phyloP scores from a whole-genome alignment of 2,797 vertebrate species.

The Eremophila alpestris region DNA sequence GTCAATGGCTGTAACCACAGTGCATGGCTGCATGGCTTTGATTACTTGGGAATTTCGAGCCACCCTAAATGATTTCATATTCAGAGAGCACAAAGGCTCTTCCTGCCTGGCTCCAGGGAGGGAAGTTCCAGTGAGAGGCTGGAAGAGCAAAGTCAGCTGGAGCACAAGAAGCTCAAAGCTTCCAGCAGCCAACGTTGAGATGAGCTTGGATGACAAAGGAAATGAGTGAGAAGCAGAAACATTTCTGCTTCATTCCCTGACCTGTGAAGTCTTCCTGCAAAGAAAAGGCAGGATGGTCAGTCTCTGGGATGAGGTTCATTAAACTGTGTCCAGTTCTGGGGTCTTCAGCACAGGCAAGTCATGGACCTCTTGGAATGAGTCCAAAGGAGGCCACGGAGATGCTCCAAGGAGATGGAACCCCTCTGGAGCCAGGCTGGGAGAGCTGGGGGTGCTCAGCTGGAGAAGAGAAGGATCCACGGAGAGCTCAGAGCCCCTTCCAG shows the following conservation, averaged over 20 bases:
- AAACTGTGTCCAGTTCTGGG: background rate
- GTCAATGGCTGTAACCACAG: background rate
- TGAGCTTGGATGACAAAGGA: background rate
- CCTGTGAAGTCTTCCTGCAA: background rate
- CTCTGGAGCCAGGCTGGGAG: background rate
- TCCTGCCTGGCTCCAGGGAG: background rate
- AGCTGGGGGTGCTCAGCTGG: background rate
- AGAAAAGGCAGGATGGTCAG: background rate
- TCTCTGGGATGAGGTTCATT: background rate
- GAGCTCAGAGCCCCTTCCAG: background rate
- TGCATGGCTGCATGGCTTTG: background rate
- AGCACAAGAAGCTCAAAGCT: background rate
- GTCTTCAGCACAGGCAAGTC: too few species aligned
- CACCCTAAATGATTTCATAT: background rate
- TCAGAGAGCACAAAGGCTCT: background rate
- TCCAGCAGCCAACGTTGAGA: rapidly evolving
- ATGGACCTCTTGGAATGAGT: rapidly evolving
- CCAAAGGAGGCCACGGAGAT: rapidly evolving
- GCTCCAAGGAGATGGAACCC: background rate
- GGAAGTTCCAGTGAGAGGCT: background rate
- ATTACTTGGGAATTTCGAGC: background rate
- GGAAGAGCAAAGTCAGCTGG: background rate
- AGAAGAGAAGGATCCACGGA: background rate
- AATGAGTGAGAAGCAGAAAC: background rate
- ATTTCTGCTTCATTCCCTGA: background rate